These are phyloP conservation scores for Cavia aperea DNA, from an alignment of 2,113 vertebrate species.

Conservation along the genomic window DNA sequence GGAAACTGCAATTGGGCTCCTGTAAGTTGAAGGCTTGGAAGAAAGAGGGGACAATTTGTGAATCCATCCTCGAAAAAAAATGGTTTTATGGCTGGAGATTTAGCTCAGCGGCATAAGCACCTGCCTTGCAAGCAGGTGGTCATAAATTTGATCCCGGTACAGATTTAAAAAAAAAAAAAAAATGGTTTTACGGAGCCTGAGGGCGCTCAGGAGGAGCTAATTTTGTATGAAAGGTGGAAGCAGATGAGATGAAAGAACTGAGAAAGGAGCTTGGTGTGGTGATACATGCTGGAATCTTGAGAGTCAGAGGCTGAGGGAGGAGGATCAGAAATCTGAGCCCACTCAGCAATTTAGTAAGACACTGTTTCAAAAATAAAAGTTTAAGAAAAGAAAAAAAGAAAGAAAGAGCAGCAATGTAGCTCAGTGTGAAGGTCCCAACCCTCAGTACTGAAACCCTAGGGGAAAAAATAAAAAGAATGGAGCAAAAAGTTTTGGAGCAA, in stretches of 20 bases:
- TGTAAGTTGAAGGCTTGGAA: background rate
- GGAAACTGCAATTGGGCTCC: background rate
- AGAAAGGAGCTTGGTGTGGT: background rate
- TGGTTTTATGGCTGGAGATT: background rate
- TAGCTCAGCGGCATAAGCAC: no score
- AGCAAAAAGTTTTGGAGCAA: background rate
- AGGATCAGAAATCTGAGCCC: background rate
- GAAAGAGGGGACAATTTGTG: background rate
- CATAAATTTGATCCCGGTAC: no score
- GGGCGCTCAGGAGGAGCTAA: background rate
- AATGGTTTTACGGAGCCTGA: background rate
- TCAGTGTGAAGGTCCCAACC: background rate
- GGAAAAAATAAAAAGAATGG: background rate
- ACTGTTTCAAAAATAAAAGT: background rate
- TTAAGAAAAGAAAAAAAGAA: background rate
- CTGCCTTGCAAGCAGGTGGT: no score
- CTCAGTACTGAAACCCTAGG: background rate
- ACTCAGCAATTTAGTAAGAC: background rate
- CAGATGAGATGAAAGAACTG: background rate
- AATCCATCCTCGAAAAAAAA: background rate
- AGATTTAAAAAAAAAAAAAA: no score
- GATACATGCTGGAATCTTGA: background rate
- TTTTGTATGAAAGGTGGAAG: background rate
- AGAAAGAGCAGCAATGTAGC: background rate
- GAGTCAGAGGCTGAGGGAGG: background rate